These are phyloP conservation scores for Thymallus thymallus DNA, from an alignment of 2,113 vertebrate genomes.

Conservation along the genomic window DNA sequence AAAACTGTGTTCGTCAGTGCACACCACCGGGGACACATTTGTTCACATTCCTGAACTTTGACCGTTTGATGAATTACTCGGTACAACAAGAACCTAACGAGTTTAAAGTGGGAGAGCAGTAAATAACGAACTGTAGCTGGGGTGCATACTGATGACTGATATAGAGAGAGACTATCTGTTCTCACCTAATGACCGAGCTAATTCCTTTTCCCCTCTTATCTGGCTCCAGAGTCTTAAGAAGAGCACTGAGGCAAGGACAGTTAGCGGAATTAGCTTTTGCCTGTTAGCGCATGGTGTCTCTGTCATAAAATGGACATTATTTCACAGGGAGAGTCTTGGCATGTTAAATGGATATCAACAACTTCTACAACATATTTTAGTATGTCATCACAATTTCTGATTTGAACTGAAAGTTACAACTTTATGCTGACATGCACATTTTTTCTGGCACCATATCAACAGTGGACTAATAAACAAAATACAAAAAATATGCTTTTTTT, in stretches of 20 bases:
- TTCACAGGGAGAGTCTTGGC: background rate
- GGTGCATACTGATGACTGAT: slow-evolving; percentile 25
- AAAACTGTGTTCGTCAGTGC: slow-evolving; percentile 2
- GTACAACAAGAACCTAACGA: background rate
- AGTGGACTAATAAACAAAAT: no score
- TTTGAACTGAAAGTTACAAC: no score
- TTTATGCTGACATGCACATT: no score
- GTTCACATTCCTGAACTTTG: slow-evolving; percentile 15
- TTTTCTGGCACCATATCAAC: no score
- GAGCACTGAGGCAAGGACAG: background rate
- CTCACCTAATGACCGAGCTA: slow-evolving; percentile 21
- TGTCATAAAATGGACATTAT: background rate
- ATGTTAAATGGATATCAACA: background rate
- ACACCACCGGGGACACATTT: background rate
- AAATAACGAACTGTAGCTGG: background rate
- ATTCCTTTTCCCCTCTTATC: slow-evolving; percentile 30
- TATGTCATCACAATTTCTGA: no score
- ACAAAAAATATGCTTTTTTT: no score
- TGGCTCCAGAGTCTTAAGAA: background rate
- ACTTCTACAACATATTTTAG: no score
- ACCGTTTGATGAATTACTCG: slow-evolving; percentile 25
- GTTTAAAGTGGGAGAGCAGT: background rate
- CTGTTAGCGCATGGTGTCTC: background rate
- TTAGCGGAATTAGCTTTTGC: background rate
- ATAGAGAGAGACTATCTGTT: slow-evolving; percentile 9